Conservation (phyloP, 2,888 invertebrate species). For the Ormyrus pomaceus region DNA sequence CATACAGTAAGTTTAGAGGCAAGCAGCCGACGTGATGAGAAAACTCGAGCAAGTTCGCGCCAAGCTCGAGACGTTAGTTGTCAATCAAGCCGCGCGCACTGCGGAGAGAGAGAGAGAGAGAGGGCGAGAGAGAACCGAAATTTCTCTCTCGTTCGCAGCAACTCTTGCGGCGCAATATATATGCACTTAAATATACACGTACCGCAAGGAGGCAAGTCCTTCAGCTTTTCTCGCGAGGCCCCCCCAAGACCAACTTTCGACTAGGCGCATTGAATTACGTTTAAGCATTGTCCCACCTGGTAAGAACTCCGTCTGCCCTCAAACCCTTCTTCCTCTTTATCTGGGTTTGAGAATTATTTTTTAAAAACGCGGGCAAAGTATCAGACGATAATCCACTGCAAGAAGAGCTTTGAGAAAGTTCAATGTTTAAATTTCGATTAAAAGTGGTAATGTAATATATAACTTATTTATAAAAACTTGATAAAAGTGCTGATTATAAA, state of each 20-base stretch:
- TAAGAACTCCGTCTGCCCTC: background rate
- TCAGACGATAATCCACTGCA: too few relatives aligned
- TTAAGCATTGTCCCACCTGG: conserved; percentile 8
- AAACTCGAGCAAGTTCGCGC: conserved; percentile 37
- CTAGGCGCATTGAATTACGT: conserved; percentile 31
- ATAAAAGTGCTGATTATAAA: too few relatives aligned
- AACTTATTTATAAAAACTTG: too few relatives aligned
- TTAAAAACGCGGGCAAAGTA: too few relatives aligned
- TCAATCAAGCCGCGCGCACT: conserved; percentile 37
- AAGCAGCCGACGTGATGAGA: conserved; percentile 31
- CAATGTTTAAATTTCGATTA: too few relatives aligned
- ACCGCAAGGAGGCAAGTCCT: background rate
- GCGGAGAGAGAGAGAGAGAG: background rate
- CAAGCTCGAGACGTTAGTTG: conserved; percentile 7
- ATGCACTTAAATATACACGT: conserved; percentile 38
- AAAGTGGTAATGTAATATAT: too few relatives aligned
- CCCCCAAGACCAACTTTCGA: conserved; percentile 14
- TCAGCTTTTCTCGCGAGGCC: background rate
- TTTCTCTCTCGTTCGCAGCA: conserved; percentile 1
- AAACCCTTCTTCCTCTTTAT: too few relatives aligned
- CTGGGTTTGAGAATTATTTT: too few relatives aligned
- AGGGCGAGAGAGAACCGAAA: conserved; percentile 1
- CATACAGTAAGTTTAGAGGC: background rate
- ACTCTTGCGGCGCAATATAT: conserved; percentile 15
- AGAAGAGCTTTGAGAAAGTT: too few relatives aligned